Conservation (phyloP, 35 echinoderm and acorn worm species). For the Diadema setosum region DNA sequence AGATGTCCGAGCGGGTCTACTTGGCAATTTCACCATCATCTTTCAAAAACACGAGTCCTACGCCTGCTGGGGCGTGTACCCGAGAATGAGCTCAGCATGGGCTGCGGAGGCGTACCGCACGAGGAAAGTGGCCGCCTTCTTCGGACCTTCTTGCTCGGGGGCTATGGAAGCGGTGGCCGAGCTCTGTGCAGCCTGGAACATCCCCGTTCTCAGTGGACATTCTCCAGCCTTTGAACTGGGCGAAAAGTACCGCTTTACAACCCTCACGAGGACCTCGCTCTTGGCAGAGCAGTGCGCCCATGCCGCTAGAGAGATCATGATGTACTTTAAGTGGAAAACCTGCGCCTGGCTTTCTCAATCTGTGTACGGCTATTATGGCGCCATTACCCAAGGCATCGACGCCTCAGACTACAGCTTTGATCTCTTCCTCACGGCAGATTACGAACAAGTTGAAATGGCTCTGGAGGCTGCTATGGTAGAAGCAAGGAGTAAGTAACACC, state of each 20-base stretch:
- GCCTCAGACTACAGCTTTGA: neutral
- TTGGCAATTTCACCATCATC: neutral
- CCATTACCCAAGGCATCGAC: neutral
- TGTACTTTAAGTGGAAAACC: neutral
- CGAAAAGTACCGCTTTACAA: neutral
- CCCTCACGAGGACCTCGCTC: neutral
- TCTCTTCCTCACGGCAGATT: neutral
- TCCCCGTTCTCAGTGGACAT: neutral
- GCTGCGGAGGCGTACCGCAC: neutral
- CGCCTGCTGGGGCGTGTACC: neutral
- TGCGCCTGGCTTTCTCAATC: neutral
- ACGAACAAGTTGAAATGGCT: neutral
- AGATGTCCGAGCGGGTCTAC: neutral
- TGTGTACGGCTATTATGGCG: neutral
- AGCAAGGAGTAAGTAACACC: neutral
- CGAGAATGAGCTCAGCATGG: neutral
- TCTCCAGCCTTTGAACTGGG: neutral
- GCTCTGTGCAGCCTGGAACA: neutral
- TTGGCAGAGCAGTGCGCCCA: neutral
- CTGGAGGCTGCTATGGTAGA: neutral
- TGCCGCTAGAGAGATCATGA: neutral
- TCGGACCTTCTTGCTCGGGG: neutral
- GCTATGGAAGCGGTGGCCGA: neutral
- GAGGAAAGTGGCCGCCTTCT: conserved; percentile 7
- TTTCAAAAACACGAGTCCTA: neutral